Evolutionary conservation across 2,113 vertebrate species (phyloP), one percentile per base, ranked within the genome.

Genomic region (Bos indicus): DNA sequence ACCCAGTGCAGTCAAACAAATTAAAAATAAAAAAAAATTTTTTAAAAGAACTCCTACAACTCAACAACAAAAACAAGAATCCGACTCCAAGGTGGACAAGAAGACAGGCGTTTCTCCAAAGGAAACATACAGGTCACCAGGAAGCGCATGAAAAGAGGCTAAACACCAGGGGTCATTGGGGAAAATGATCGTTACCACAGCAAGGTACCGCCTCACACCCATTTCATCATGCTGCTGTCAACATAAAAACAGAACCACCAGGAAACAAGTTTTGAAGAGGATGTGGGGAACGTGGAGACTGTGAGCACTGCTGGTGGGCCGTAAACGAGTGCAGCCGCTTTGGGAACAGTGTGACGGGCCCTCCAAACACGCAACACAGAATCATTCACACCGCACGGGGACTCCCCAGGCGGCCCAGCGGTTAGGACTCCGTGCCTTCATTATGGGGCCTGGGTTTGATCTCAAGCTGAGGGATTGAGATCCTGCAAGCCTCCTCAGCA

Each of bases 181-280:
- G 40, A 36, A 30, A 64, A 48, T 12, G 40, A 4, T 56, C 3
- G 0, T 14, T 3, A 8, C 11, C 33, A 0, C 33, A 36, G 21
- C 25, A n/a, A 8, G 33, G 33, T 4, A 1, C 81, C 52, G 9
- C 7, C 51, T 14, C 51, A 83, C 33, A 14, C 1, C 52, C 52
- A 9, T 36, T 40, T 36, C 13, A 36, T 14, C 28, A 8, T 1
- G 40, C 12, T 1, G 0, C 46, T 6, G 0, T 6, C 1, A 17
- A 40, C 8, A 1, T 3, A 2, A 11, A 51, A 17, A 1, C 81
- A 56, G n/a, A 21, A 26, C 21, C 60, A 11, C 7, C 86, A 36
- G 46, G 3, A 52, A 17, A 5, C 2, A 16, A 16, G 86, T 7
- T 9, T 11, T 26, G 60, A 15, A 7, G 86, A 52, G 46, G 21